phyloP scores from a whole-genome alignment of 2,797 vertebrate species.

The Spinus olivaceus region DNA sequence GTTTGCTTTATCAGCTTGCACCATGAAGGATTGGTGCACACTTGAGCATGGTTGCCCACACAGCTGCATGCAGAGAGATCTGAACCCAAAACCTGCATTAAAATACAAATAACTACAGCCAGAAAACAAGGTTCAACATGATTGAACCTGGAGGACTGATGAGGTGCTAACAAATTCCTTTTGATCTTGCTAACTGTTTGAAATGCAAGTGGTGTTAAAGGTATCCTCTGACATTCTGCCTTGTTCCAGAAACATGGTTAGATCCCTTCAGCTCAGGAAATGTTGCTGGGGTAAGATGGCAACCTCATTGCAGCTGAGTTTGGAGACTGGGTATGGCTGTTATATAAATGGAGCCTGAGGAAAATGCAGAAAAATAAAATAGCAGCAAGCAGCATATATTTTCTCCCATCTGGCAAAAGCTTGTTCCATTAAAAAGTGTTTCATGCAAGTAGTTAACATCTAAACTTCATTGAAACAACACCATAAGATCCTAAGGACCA shows the following conservation, averaged over 20 bases:
- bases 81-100: neutral
- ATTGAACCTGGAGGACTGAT: neutral
- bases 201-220: neutral
- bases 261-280: neutral
- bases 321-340: neutral
- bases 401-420: constrained; percentile 26
- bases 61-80: neutral
- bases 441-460: constrained; percentile 24
- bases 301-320: neutral
- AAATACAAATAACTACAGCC: neutral
- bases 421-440: constrained; percentile 26
- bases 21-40: rapidly evolving
- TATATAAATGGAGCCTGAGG: neutral
- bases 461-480: constrained; percentile 33
- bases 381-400: neutral
- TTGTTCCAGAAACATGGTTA: neutral
- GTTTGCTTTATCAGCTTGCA: neutral
- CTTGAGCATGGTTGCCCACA: neutral
- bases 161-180: neutral
- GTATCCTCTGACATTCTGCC: neutral
- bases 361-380: neutral
- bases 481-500: constrained; percentile 17
- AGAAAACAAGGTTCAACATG: neutral
- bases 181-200: neutral
- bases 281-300: neutral